These are phyloP conservation scores for Ariolimax columbianus DNA, from an alignment of 2,888 invertebrate species.

Conservation along the genomic window DNA sequence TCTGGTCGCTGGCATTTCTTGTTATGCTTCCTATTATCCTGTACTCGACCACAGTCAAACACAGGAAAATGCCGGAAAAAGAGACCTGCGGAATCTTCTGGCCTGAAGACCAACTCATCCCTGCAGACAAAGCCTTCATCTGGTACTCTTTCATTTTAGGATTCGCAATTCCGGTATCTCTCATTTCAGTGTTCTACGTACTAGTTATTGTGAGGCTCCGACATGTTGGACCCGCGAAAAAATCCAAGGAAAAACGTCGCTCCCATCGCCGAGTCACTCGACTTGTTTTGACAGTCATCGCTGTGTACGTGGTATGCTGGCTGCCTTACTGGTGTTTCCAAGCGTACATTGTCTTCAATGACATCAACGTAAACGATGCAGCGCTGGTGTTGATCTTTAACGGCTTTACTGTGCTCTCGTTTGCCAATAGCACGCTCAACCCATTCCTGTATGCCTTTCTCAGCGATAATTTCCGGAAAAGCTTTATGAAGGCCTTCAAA, in stretches of 20 bases:
- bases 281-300: conserved; percentile 76
- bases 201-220: conserved; percentile 73
- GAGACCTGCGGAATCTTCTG: conserved; percentile 72
- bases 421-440: conserved; percentile 77
- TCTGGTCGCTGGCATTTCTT: conserved; percentile 78
- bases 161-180: conserved; percentile 74
- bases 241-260: conserved; percentile 75
- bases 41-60: conserved; percentile 74
- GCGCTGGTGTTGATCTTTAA: conserved; percentile 71
- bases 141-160: conserved; percentile 77
- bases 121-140: conserved; percentile 74
- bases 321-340: conserved; percentile 77
- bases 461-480: conserved; percentile 77
- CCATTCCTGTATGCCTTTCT: conserved; percentile 78
- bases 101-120: conserved; percentile 72
- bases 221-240: conserved; percentile 73
- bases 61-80: conserved; percentile 52
- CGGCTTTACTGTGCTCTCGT: conserved; percentile 74
- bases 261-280: conserved; percentile 75
- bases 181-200: conserved; percentile 76
- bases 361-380: neutral
- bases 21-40: conserved; percentile 79
- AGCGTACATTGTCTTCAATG: conserved; percentile 65
- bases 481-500: conserved; percentile 77
- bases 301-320: conserved; percentile 77